Evolutionary conservation across 1,140 invertebrate species (phyloP), one percentile per base, ranked within the genome.

Genomic region (Sinella curviseta): DNA sequence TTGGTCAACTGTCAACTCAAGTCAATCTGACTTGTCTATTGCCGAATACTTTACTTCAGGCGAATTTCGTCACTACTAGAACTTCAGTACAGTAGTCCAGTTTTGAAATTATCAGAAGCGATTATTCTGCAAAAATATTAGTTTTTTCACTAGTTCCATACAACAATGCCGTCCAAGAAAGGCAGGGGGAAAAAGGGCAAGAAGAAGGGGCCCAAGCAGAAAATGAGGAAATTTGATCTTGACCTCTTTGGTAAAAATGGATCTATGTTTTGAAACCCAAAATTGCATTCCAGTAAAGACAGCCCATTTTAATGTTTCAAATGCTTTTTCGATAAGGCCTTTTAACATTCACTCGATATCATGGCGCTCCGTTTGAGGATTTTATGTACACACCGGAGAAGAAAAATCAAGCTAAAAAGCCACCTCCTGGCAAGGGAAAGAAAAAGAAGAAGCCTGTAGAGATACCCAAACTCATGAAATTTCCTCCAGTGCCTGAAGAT

Each of bases 321-420:
- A 8, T 67, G 60, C 12, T 30, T 24, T 67, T n/a, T 67, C 24
- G n/a, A n/a, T n/a, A n/a, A 83, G 82, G 82, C 12, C n/a, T 83
- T 31, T 30, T 83, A 20, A 83, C 80, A 14, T 83, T 83, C 73
- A 83, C 83, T 14, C 74, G 83, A n/a, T 78, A 65, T 33, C 79
- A 81, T 78, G 83, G 83, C 12, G 75, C 16, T 31, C 70, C 78
- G 24, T 83, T 77, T n/a, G 80, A 81, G 73, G 79, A 81, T 1
- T 83, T 83, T 35, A 82, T 83, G 78, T 77, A 48, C 35, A 48
- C 17, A 8, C 35, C 34, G 8, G 74, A 75, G 3, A 54, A 54
- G 70, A 75, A 75, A 48, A 75, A 75, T 3, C 4, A 30, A 26
- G 74, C 74, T 12, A 75, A 75, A 30, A 36, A 75, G 39, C 34